phyloP scores from a whole-genome alignment of 2,113 vertebrate species.

The Corynorhinus townsendii region DNA sequence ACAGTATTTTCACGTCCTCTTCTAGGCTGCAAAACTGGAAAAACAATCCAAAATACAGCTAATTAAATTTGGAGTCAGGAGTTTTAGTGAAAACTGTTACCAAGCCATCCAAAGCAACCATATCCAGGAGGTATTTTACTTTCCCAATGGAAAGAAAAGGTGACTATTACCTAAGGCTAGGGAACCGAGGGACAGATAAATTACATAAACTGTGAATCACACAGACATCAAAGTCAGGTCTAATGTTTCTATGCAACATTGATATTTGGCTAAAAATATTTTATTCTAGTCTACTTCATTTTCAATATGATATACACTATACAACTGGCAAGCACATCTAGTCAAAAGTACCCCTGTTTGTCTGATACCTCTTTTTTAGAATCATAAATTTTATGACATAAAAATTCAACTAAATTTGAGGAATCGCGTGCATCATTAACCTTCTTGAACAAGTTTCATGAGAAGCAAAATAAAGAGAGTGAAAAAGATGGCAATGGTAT shows the following conservation, averaged over 20 bases:
- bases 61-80: slow-evolving; percentile 12
- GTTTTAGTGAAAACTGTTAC: slow-evolving; percentile 19
- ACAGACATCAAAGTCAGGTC: background rate
- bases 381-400: background rate
- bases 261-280: slow-evolving; percentile 8
- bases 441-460: background rate
- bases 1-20: background rate
- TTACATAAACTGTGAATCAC: slow-evolving; percentile 25
- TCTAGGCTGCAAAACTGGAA: slow-evolving; percentile 17
- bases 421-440: background rate
- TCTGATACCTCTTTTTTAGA: background rate
- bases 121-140: background rate
- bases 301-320: background rate
- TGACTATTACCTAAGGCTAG: background rate
- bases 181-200: slow-evolving; percentile 16
- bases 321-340: background rate
- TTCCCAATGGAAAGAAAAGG: background rate
- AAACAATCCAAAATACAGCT: slow-evolving; percentile 22
- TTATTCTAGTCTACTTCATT: background rate
- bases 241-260: background rate
- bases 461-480: background rate
- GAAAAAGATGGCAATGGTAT: background rate
- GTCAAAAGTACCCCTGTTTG: background rate
- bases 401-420: slow-evolving; percentile 27
- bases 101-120: background rate